phyloP scores from a whole-genome alignment of 2,113 vertebrate genomes.

The Glaucidium brasilianum region DNA sequence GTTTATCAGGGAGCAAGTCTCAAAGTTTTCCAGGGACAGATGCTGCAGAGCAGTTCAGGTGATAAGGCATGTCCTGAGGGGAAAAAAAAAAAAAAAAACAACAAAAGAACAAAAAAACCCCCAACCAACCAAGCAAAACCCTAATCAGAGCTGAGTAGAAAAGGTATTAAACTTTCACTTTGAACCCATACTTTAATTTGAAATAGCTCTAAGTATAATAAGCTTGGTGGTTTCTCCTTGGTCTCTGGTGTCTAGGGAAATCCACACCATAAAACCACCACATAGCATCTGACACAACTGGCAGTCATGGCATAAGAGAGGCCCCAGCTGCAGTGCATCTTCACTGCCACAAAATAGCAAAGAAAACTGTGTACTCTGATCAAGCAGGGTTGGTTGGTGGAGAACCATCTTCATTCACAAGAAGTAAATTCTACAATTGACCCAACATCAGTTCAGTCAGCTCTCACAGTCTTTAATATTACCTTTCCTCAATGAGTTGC shows the following conservation, averaged over 20 bases:
- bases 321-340: neutral
- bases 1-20: neutral
- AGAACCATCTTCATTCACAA: accelerated
- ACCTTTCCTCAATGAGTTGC: neutral
- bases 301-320: neutral
- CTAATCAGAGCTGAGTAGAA: neutral
- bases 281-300: neutral
- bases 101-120: neutral
- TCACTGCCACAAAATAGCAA: neutral
- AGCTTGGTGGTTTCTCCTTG: neutral
- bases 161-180: neutral
- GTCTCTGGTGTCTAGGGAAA: neutral
- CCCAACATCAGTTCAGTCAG: neutral
- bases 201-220: neutral
- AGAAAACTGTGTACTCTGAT: neutral
- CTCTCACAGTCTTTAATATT: neutral
- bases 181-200: neutral
- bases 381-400: neutral
- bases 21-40: neutral
- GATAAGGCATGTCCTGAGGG: neutral
- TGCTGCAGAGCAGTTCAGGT: neutral
- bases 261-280: neutral
- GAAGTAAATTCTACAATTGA: neutral
- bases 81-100: neutral
- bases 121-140: too few species aligned